A percentile compares a stretch with the other conserved stretches of the same genome.
Evolutionary conservation across 2,113 vertebrate genomes (phyloP).

Genomic region (Erythrolamprus reginae): DNA sequence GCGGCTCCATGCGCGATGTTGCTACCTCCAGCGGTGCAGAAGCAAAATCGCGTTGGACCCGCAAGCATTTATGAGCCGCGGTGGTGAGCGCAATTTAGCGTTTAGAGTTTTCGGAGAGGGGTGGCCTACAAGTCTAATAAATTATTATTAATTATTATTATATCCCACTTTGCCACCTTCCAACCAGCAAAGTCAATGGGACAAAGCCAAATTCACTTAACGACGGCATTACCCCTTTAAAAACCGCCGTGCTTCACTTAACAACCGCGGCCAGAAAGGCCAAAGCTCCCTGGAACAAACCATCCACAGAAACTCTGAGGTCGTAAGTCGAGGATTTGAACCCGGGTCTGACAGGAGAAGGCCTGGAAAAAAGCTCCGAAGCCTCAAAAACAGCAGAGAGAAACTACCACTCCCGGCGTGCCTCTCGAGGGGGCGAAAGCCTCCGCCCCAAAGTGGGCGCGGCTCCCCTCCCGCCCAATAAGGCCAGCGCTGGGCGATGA

Average conservation of each 20-base stretch:
- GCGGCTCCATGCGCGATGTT: too few species aligned
- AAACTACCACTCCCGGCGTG: slow-evolving; percentile 10
- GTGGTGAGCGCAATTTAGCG: too few species aligned
- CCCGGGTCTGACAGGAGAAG: not conserved
- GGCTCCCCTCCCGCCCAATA: slow-evolving; percentile 9
- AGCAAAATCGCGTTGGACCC: too few species aligned
- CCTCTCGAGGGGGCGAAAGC: not conserved
- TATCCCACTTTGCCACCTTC: not conserved
- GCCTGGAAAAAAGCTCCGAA: not conserved
- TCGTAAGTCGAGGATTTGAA: not conserved
- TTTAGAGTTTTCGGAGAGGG: too few species aligned
- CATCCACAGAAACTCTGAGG: too few species aligned
- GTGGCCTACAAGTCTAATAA: too few species aligned
- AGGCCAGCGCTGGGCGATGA: slow-evolving; percentile 33
- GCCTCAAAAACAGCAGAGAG: not conserved
- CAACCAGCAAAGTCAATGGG: too few species aligned
- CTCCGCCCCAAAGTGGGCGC: not conserved
- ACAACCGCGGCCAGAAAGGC: fast-evolving
- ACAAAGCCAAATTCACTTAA: not conserved
- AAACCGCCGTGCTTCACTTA: not conserved
- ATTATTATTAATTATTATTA: too few species aligned
- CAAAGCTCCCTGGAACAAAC: fast-evolving
- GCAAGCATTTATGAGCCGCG: too few species aligned
- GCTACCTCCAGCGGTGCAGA: too few species aligned
- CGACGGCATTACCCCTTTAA: fast-evolving